Percentiles rank a stretch among this genome's conserved stretches.
These are phyloP conservation scores for Petrocephalus zakoni DNA, from an alignment of 2,113 vertebrate species.

Conservation along the genomic window DNA sequence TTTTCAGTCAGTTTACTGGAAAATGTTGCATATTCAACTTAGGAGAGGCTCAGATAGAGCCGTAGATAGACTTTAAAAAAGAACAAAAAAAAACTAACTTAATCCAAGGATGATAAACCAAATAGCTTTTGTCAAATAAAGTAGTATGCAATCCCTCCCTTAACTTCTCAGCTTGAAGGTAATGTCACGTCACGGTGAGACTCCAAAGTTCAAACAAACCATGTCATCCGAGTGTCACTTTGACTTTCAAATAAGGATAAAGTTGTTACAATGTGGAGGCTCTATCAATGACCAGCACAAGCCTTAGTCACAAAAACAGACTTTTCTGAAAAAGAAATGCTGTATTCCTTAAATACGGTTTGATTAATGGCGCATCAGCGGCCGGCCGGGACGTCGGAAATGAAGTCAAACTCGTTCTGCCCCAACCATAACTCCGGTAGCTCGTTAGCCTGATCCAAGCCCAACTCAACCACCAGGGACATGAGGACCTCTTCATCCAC, in stretches of 20 bases:
- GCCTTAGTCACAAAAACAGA: no score
- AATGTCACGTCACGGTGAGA: background rate
- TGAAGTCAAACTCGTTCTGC: constrained; percentile 78
- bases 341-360: constrained; percentile 2
- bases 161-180: background rate
- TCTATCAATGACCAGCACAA: background rate
- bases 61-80: background rate
- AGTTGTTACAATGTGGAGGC: background rate
- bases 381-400: constrained; percentile 62
- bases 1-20: background rate
- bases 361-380: background rate
- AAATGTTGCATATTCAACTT: background rate
- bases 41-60: background rate
- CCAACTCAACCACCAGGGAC: constrained; percentile 74
- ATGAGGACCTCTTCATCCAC: constrained; percentile 76
- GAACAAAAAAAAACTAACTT: background rate
- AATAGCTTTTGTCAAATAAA: background rate
- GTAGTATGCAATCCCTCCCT: background rate
- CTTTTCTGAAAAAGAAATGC: background rate
- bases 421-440: constrained; percentile 78
- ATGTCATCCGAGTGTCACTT: background rate
- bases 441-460: constrained; percentile 71
- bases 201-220: background rate
- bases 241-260: background rate
- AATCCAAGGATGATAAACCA: background rate